phyloP scores from a whole-genome alignment of 1,140 invertebrate species.

The Drosophila tsacasi region DNA sequence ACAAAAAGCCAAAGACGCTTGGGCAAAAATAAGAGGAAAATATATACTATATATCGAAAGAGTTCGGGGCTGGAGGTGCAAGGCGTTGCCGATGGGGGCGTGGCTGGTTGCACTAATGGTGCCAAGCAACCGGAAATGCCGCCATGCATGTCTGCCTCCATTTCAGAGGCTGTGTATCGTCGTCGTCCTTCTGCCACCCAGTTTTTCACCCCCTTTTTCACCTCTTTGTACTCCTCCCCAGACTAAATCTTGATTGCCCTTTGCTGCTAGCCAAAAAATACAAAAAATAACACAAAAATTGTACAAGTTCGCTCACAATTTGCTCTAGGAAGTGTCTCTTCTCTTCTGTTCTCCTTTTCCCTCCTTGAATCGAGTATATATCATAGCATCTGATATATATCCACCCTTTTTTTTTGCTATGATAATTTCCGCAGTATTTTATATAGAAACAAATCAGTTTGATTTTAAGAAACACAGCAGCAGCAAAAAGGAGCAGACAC shows the following conservation, averaged over 20 bases:
- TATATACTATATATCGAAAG: constrained; percentile 5
- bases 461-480: constrained; percentile 34
- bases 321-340: constrained; percentile 15
- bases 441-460: constrained; percentile 72
- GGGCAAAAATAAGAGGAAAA: constrained; percentile 26
- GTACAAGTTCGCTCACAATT: constrained; percentile 33
- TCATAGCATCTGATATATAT: constrained; percentile 26
- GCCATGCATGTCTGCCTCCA: constrained; percentile 81
- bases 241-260: constrained; percentile 77
- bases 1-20: constrained; percentile 72
- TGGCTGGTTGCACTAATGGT: constrained; percentile 80
- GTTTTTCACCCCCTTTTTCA: background rate
- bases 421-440: constrained; percentile 78
- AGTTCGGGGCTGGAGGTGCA: background rate
- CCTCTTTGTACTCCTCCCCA: background rate
- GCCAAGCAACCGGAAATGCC: constrained; percentile 82
- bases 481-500: background rate
- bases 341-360: background rate
- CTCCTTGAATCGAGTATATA: constrained; percentile 6
- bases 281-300: constrained; percentile 21
- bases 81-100: constrained; percentile 44
- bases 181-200: constrained; percentile 33
- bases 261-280: constrained; percentile 57
- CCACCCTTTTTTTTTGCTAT: constrained; percentile 54
- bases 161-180: constrained; percentile 76